These are phyloP conservation scores for Dendrolimus punctatus DNA, from an alignment of 1,140 invertebrate genomes.

Conservation along the genomic window DNA sequence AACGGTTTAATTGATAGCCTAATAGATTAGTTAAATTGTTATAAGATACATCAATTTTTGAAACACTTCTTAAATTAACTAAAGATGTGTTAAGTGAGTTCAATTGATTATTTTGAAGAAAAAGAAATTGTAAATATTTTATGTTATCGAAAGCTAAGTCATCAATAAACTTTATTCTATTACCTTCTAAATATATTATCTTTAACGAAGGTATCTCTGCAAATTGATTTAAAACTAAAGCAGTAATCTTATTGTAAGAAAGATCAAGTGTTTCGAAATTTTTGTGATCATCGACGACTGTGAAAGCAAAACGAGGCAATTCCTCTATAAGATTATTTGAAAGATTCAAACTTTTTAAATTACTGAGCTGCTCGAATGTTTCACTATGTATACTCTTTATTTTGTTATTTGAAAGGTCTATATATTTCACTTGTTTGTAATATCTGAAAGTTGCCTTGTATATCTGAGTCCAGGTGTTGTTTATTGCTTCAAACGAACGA, in stretches of 20 bases:
- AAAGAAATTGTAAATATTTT: conserved; percentile 25
- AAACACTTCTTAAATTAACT: conserved; percentile 31
- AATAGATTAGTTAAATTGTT: conserved; percentile 34
- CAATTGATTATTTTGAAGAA: conserved; percentile 37
- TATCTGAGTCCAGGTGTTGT: conserved; percentile 32
- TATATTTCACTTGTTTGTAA: conserved; percentile 22
- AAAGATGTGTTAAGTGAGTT: conserved; percentile 32
- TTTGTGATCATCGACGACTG: conserved; percentile 16
- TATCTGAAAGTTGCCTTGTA: conserved; percentile 30
- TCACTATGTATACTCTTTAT: conserved; percentile 29
- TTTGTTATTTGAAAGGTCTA: conserved; percentile 36
- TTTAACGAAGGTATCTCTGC: conserved; percentile 19
- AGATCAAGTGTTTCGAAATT: conserved; percentile 25
- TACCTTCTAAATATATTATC: conserved; percentile 32
- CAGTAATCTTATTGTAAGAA: conserved; percentile 22
- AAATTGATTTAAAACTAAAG: conserved; percentile 18
- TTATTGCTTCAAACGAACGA: conserved; percentile 22
- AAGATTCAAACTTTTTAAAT: conserved; percentile 32
- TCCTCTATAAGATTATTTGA: conserved; percentile 34
- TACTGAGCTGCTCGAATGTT: conserved; percentile 25
- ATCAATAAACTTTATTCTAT: conserved; percentile 24
- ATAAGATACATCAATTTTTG: conserved; percentile 31
- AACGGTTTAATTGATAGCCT: conserved; percentile 37
- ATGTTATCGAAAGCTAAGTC: conserved; percentile 29
- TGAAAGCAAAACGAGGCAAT: conserved; percentile 22